Percentiles rank a stretch among this genome's conserved stretches.
phyloP scores from a whole-genome alignment of 2,888 invertebrate genomes.

The Ptilodon capucinus region DNA sequence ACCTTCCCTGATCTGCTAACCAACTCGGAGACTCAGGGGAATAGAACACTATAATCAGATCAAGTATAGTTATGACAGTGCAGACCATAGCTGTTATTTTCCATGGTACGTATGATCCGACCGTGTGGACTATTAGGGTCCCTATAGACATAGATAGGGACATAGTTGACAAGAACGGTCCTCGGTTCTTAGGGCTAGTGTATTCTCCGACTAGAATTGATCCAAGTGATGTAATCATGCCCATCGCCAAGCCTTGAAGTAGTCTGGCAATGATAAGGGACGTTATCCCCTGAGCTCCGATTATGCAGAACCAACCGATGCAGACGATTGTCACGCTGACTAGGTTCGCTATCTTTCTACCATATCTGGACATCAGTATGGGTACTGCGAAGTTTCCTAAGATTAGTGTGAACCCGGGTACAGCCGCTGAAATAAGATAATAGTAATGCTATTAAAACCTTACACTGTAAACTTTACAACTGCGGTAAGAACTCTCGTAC shows the following conservation, averaged over 20 bases:
- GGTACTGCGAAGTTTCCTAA: slow-evolving; percentile 35
- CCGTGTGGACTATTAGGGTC: slow-evolving; percentile 79
- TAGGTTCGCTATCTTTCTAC: slow-evolving; percentile 67
- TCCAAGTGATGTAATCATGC: slow-evolving; percentile 59
- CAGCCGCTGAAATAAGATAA: slow-evolving; percentile 40
- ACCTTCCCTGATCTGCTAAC: slow-evolving; percentile 77
- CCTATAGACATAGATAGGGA: slow-evolving; percentile 78
- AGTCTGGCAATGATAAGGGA: slow-evolving; percentile 37
- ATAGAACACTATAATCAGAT: slow-evolving; percentile 50
- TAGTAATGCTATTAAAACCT: background rate
- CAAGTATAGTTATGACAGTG: slow-evolving; percentile 56
- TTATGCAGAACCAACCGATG: slow-evolving; percentile 70
- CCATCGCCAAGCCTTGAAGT: slow-evolving; percentile 58
- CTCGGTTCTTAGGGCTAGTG: slow-evolving; percentile 75
- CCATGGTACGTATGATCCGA: slow-evolving; percentile 83
- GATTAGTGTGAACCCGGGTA: slow-evolving; percentile 34
- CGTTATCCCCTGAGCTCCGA: slow-evolving; percentile 40
- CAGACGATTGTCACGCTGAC: slow-evolving; percentile 61
- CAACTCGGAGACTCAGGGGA: slow-evolving; percentile 84
- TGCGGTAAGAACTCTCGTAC: no score
- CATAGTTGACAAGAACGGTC: slow-evolving; percentile 76
- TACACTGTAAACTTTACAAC: no score
- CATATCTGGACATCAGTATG: slow-evolving; percentile 66
- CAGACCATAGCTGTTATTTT: slow-evolving; percentile 70
- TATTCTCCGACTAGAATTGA: slow-evolving; percentile 72